Evolutionary conservation across 1,140 invertebrate genomes (phyloP).

Genomic region (Triops cancriformis): DNA sequence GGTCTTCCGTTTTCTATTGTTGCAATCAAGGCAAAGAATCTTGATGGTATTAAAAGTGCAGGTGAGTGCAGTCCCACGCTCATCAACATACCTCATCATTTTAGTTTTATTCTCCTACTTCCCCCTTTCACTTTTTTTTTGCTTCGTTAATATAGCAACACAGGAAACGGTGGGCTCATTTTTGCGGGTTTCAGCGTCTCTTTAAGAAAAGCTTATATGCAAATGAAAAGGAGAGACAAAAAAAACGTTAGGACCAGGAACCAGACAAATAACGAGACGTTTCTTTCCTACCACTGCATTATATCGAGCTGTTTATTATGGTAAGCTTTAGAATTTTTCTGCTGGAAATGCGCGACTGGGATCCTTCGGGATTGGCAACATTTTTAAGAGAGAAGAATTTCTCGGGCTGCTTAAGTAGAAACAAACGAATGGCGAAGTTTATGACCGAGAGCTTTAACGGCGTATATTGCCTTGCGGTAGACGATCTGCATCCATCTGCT

Average conservation of each 20-base stretch:
- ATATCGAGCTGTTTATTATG: neutral
- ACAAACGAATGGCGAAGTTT: no score
- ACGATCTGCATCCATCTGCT: no score
- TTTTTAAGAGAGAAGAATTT: no score
- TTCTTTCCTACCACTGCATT: neutral
- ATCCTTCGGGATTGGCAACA: no score
- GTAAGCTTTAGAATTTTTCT: no score
- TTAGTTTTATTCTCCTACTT: no score
- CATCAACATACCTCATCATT: neutral
- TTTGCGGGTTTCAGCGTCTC: neutral
- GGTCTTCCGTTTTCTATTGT: neutral
- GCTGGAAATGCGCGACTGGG: no score
- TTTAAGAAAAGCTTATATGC: neutral
- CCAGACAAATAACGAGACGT: neutral
- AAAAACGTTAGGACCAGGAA: neutral
- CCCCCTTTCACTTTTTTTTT: no score
- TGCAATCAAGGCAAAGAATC: neutral
- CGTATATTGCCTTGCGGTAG: no score
- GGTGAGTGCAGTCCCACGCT: conserved; percentile 1
- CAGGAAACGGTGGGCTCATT: neutral
- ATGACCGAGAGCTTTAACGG: no score
- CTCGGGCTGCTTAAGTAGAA: no score
- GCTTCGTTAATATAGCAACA: no score
- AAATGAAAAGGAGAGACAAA: neutral
- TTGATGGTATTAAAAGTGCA: neutral